Conservation (phyloP, 2,888 invertebrate species). For the Archaeoteleia sp. region DNA sequence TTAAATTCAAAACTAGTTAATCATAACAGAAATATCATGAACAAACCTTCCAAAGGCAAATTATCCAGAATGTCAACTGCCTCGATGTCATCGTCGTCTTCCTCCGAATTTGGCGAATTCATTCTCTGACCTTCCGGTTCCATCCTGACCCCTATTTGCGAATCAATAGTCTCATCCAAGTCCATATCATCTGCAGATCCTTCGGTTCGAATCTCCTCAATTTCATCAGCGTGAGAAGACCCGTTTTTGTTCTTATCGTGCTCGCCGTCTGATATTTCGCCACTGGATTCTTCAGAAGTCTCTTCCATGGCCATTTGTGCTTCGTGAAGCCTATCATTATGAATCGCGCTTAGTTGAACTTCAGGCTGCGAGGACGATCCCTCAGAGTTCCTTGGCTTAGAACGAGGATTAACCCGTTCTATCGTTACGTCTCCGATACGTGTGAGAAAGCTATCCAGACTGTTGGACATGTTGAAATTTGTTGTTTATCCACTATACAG, state of each 20-base stretch:
- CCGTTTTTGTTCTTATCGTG: slow-evolving; percentile 63
- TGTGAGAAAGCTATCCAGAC: slow-evolving; percentile 77
- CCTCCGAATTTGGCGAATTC: slow-evolving; percentile 60
- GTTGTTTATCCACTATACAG: neutral
- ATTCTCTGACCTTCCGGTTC: slow-evolving; percentile 64
- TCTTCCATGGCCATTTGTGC: slow-evolving; percentile 59
- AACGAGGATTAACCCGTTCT: slow-evolving; percentile 75
- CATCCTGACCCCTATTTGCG: slow-evolving; percentile 71
- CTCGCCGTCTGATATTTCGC: slow-evolving; percentile 71
- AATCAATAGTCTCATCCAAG: slow-evolving; percentile 72
- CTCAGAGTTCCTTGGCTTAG: slow-evolving; percentile 60
- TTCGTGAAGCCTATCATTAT: slow-evolving; percentile 58
- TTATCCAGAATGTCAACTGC: slow-evolving; percentile 72
- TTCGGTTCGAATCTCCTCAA: slow-evolving; percentile 70
- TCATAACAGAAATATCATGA: slow-evolving; percentile 10
- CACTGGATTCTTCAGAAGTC: slow-evolving; percentile 74
- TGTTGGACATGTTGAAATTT: slow-evolving; percentile 67
- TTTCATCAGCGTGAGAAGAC: slow-evolving; percentile 61
- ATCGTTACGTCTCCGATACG: slow-evolving; percentile 80
- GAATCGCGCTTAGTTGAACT: slow-evolving; percentile 50
- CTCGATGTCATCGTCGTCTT: slow-evolving; percentile 62
- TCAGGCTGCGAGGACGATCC: slow-evolving; percentile 53
- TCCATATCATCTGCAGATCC: slow-evolving; percentile 73
- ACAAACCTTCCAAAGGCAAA: slow-evolving; percentile 68
- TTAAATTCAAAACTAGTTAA: no score